Conservation (phyloP, 2,797 vertebrate genomes). For the Trachops cirrhosus region DNA sequence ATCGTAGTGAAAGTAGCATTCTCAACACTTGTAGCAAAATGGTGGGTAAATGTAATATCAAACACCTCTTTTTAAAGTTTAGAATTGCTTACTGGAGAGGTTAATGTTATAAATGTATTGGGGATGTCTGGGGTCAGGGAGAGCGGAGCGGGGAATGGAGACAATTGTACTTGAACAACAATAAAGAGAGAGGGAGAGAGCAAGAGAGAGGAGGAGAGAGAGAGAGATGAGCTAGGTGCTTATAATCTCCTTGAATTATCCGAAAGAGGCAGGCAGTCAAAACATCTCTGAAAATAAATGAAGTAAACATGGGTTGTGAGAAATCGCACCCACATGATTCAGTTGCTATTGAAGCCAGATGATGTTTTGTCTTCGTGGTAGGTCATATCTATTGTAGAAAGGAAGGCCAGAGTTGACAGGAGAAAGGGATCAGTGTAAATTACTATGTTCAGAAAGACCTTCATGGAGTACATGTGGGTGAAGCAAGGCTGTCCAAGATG, state of each 20-base stretch:
- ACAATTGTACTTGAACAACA: too few relatives aligned
- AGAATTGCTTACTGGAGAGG: neutral
- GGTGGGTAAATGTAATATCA: neutral
- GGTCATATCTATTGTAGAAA: neutral
- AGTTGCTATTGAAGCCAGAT: neutral
- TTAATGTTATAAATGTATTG: neutral
- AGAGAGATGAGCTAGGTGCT: neutral
- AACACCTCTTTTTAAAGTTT: neutral
- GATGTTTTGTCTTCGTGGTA: neutral
- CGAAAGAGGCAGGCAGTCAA: neutral
- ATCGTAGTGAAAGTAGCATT: neutral
- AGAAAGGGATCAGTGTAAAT: neutral
- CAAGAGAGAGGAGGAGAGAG: neutral
- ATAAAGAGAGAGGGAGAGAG: neutral
- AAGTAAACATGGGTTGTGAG: neutral
- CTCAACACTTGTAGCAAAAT: neutral
- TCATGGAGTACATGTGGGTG: neutral
- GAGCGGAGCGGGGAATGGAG: too few relatives aligned
- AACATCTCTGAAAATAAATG: neutral
- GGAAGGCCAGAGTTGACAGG: neutral
- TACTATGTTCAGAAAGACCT: neutral
- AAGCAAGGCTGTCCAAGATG: neutral
- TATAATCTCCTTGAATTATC: neutral
- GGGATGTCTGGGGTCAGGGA: too few relatives aligned
- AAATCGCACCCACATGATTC: neutral